phyloP scores from a whole-genome alignment of 2,888 invertebrate genomes.

The Catocala sponsa region DNA sequence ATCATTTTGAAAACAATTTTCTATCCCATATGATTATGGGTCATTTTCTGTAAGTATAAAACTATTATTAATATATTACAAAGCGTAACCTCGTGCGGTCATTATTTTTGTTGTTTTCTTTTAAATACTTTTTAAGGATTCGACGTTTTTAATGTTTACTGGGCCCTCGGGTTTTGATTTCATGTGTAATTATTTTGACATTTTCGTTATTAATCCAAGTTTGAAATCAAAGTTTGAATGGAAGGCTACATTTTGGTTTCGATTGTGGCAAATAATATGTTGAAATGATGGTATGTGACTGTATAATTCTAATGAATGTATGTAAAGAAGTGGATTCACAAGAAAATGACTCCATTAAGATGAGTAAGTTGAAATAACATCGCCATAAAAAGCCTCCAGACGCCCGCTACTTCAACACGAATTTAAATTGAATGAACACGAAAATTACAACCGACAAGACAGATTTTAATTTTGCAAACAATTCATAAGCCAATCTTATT shows the following conservation, averaged over 20 bases:
- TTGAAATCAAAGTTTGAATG: constrained; percentile 15
- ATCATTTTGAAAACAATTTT: constrained; percentile 84
- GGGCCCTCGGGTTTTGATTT: constrained; percentile 24
- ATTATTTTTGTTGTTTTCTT: constrained; percentile 63
- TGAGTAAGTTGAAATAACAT: constrained; percentile 10
- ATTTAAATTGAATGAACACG: constrained; percentile 43
- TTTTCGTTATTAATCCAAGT: constrained; percentile 42
- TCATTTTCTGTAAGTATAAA: constrained; percentile 79
- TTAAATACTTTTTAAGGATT: constrained; percentile 47
- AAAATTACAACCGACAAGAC: constrained; percentile 33
- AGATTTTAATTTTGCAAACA: constrained; percentile 53
- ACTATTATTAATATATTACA: constrained; percentile 85
- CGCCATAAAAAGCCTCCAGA: constrained; percentile 5
- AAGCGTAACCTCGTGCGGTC: constrained; percentile 59
- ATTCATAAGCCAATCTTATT: constrained; percentile 55
- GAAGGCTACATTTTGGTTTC: constrained; percentile 6
- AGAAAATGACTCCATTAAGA: neutral
- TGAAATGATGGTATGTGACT: constrained; percentile 10
- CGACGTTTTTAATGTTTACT: constrained; percentile 43
- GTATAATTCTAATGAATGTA: constrained; percentile 3
- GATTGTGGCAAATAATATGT: constrained; percentile 10
- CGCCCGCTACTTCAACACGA: constrained; percentile 18
- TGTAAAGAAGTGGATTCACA: neutral
- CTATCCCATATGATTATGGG: constrained; percentile 85
- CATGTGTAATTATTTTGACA: constrained; percentile 49